Evolutionary conservation across 2,113 vertebrate genomes (phyloP).

Genomic region (Ageneiosus marmoratus): DNA sequence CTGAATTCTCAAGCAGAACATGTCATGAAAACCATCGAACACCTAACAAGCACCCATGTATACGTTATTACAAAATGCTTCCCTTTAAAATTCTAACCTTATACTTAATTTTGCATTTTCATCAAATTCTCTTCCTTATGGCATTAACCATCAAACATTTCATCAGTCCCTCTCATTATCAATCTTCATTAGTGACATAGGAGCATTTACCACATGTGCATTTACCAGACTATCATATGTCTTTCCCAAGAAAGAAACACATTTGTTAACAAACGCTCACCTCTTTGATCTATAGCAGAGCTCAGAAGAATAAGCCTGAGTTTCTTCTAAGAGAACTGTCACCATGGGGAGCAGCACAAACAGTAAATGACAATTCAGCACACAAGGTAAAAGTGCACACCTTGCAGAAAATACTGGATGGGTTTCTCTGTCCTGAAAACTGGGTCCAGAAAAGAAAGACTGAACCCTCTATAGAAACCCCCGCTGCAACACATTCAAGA

Average conservation of each 20-base stretch:
- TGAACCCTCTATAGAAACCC: not conserved
- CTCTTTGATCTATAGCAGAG: conserved; percentile 23
- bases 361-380: conserved; percentile 6
- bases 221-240: no score
- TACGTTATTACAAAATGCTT: no score
- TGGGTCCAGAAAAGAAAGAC: not conserved
- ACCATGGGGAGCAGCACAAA: conserved; percentile 7
- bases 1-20: no score
- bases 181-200: no score
- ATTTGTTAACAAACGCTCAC: not conserved
- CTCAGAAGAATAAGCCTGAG: conserved; percentile 4
- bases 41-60: no score
- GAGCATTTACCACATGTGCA: no score
- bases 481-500: not conserved
- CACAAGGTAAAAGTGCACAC: conserved; percentile 5
- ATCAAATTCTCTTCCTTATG: no score
- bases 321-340: not conserved
- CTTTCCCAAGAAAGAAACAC: not conserved
- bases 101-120: no score
- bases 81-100: no score
- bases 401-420: conserved; percentile 4
- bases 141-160: no score
- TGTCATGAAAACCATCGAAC: no score
- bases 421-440: not conserved
- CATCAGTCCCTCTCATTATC: no score